phyloP scores from a whole-genome alignment of 2,113 vertebrate genomes.

The Aleadryas rufinucha region DNA sequence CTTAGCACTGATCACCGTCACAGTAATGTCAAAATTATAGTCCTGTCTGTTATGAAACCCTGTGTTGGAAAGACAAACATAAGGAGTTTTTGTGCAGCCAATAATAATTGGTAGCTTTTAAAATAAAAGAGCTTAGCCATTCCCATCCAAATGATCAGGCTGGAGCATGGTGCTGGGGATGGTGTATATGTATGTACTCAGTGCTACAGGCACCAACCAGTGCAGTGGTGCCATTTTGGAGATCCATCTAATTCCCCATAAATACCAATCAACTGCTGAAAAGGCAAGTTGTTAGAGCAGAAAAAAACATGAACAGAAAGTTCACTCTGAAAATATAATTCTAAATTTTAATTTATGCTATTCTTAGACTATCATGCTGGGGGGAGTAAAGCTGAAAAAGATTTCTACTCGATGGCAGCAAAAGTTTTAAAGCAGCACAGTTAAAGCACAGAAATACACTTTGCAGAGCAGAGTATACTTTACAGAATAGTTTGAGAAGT shows the following conservation, averaged over 20 bases:
- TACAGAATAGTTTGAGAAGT: background rate
- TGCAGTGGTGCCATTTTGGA: background rate
- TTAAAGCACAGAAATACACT: background rate
- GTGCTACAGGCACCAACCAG: background rate
- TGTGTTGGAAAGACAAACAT: background rate
- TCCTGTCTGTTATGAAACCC: background rate
- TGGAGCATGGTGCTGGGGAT: rapidly evolving
- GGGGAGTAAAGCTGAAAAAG: background rate
- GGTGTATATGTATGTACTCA: too few species aligned
- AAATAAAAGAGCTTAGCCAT: background rate
- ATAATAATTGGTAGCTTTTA: background rate
- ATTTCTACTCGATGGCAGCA: background rate
- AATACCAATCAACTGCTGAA: background rate
- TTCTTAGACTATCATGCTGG: background rate
- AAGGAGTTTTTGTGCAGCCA: background rate
- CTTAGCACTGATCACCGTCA: background rate
- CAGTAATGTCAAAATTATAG: background rate
- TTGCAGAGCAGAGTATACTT: background rate
- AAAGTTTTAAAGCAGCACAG: background rate
- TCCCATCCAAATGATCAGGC: background rate
- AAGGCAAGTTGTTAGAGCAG: background rate
- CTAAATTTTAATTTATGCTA: background rate
- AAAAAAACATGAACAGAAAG: background rate
- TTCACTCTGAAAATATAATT: background rate
- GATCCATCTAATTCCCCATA: background rate